Evolutionary conservation across 2,797 vertebrate species (phyloP).

Genomic region (Rhinella marina): DNA sequence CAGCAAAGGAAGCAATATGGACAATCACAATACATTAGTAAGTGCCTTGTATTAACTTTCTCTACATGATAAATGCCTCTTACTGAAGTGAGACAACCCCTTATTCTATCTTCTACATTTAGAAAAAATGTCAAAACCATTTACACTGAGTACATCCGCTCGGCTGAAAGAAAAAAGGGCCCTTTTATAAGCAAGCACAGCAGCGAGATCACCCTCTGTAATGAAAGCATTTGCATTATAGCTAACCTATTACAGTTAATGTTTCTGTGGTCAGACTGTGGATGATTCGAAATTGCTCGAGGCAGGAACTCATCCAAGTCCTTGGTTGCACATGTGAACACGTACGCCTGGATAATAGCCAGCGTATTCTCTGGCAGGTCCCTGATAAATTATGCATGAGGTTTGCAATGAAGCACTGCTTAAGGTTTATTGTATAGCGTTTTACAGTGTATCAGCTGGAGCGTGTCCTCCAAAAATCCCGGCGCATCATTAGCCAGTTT

Average conservation of each 20-base stretch:
- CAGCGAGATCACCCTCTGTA: slow-evolving; percentile 22
- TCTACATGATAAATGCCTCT: no score
- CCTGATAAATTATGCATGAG: slow-evolving; percentile 49
- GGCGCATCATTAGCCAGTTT: slow-evolving; percentile 34
- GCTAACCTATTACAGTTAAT: slow-evolving; percentile 39
- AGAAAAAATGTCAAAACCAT: not conserved
- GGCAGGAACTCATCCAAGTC: slow-evolving; percentile 56
- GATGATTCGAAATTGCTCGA: slow-evolving; percentile 57
- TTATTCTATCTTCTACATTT: not conserved
- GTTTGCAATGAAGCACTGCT: slow-evolving; percentile 46
- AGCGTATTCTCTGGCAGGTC: slow-evolving; percentile 42
- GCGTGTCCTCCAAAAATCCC: slow-evolving; percentile 52
- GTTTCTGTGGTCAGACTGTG: slow-evolving; percentile 55
- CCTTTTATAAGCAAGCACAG: slow-evolving; percentile 24
- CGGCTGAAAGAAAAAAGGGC: slow-evolving; percentile 36
- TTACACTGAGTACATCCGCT: slow-evolving; percentile 26
- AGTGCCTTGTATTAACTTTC: no score
- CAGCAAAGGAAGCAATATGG: no score
- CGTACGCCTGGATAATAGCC: slow-evolving; percentile 31
- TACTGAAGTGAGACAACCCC: no score
- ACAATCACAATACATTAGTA: no score
- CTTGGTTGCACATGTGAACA: slow-evolving; percentile 33
- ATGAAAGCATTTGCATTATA: slow-evolving; percentile 45
- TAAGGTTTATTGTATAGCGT: slow-evolving; percentile 49
- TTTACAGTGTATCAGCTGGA: slow-evolving; percentile 14